phyloP scores from a whole-genome alignment of 2,888 invertebrate genomes.

The Drosophila macrospina region DNA sequence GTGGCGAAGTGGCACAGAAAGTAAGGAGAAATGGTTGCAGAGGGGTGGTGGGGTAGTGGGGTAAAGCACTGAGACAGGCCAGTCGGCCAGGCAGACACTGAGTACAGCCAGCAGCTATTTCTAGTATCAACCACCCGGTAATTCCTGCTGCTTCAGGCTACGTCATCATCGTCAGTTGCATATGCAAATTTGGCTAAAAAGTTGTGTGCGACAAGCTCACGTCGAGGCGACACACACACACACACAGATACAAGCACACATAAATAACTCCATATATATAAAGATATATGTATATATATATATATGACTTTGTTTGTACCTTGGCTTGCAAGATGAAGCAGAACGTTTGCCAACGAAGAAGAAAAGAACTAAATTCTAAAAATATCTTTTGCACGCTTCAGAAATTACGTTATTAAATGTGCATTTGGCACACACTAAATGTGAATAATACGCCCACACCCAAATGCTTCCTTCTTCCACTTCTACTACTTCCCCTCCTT shows the following conservation, averaged over 20 bases:
- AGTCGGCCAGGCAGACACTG: constrained; percentile 33
- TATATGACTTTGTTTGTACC: constrained; percentile 46
- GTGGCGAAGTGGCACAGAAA: constrained; percentile 53
- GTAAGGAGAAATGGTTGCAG: neutral
- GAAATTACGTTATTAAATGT: constrained; percentile 83
- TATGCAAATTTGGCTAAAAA: constrained; percentile 78
- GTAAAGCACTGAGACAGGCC: constrained; percentile 17
- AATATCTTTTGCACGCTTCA: constrained; percentile 81
- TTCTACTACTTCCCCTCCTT: neutral
- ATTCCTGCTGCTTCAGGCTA: constrained; percentile 51
- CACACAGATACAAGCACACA: neutral
- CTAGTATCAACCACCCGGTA: constrained; percentile 57
- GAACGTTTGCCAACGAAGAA: constrained; percentile 62
- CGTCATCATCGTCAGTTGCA: constrained; percentile 75
- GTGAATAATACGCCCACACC: constrained; percentile 49
- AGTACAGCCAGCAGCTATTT: constrained; percentile 52
- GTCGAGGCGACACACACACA: constrained; percentile 28
- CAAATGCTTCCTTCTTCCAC: neutral
- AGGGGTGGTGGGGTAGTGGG: no score
- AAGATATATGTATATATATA: constrained; percentile 3
- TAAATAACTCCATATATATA: neutral
- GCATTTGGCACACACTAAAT: constrained; percentile 79
- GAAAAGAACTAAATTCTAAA: constrained; percentile 70
- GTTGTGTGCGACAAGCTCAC: constrained; percentile 66
- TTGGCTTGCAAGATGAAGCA: constrained; percentile 66